Evolutionary conservation across 2,113 vertebrate genomes (phyloP), one percentile per base, ranked within the genome.

Genomic region (Mionectes macconnelli): DNA sequence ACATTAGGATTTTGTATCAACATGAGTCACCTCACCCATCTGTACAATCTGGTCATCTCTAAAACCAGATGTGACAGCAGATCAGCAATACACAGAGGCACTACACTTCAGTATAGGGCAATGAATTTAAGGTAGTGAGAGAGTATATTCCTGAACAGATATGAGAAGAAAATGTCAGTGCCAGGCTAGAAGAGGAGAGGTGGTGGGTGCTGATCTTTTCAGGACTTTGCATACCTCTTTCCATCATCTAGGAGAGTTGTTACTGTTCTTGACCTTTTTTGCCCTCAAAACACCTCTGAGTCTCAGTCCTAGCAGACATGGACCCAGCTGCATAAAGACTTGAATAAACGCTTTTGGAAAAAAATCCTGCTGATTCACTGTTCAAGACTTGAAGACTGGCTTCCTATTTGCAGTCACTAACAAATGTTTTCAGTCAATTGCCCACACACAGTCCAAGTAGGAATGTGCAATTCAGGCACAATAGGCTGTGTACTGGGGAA

Each of bases 391-490:
- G 22, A 94, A 68, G 59, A 37, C 14, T 50, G 8, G 64, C 52
- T 92, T 94, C 30, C 50, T 37, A 60, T 91, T 96, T 21, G 3
- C 39, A 84, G 75, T 72, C 49, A 63, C 87, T 91, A 94, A 55
- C 57, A 78, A 91, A 90, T 77, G 60, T 94, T 98, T 97, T 96
- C 93, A 93, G 10, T 96, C 93, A 90, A 93, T 95, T 90, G 83
- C 16, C 28, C 12, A 7, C 90, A 94, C 94, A 67, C 88, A 95
- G 78, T 96, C 80, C 87, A 80, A 84, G 77, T 62, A 90, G 82
- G 87, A 96, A 94, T 86, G 90, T 86, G 27, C 3, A 6, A 77
- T 95, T 94, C 95, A 97, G 90, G 84, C 44, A 85, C 45, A 92
- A 40, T 83, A 69, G 79, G 23, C n/a, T 28, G 72, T 94, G 81